These are phyloP conservation scores for Dendroctonus ponderosae DNA, from an alignment of 1,140 invertebrate genomes.

Conservation along the genomic window DNA sequence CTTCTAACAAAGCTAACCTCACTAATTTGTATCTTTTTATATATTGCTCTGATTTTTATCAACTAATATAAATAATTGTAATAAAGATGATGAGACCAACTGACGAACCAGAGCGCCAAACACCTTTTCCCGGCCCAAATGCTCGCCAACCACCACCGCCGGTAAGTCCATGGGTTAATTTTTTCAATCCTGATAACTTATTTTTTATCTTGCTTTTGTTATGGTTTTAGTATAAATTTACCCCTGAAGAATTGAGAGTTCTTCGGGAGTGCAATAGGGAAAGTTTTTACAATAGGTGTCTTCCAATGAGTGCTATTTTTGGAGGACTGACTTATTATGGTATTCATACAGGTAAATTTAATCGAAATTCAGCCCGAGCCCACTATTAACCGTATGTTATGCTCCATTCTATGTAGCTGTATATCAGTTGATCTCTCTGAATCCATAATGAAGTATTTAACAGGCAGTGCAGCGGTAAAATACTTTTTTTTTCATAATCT, in stretches of 20 bases:
- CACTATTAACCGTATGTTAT: background rate
- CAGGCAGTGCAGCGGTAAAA: background rate
- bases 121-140: conserved; percentile 25
- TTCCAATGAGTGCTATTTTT: conserved; percentile 63
- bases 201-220: background rate
- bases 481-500: background rate
- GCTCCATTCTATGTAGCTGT: background rate
- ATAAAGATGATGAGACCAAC: conserved; percentile 18
- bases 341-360: conserved; percentile 58
- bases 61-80: background rate
- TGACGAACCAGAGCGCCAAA: conserved; percentile 21
- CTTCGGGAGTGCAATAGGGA: conserved; percentile 70
- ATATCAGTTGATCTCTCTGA: background rate
- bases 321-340: conserved; percentile 61
- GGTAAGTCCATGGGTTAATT: conserved; percentile 10
- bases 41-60: too few relatives aligned
- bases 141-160: conserved; percentile 2
- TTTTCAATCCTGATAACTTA: background rate
- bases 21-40: too few relatives aligned
- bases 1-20: too few relatives aligned
- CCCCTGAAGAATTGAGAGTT: conserved; percentile 63
- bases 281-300: conserved; percentile 67
- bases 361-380: background rate
- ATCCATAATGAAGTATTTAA: background rate
- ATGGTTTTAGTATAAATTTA: conserved; percentile 62